Percentiles rank a stretch among this genome's conserved stretches.
Conservation (phyloP, 35 echinoderm and acorn worm genomes). For the Nesometra sesokonis region DNA sequence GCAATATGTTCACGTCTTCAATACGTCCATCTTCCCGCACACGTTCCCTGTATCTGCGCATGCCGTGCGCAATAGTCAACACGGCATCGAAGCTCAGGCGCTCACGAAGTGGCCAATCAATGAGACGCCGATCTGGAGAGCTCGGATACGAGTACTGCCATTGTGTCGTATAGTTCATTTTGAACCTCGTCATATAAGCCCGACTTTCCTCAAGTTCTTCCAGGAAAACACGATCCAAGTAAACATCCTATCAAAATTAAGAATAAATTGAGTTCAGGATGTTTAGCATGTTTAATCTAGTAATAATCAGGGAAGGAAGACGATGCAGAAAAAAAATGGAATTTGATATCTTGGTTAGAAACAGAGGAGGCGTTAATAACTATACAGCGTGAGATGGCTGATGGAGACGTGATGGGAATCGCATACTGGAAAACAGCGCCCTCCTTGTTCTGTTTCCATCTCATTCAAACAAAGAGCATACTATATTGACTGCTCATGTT, state of each 20-base stretch:
- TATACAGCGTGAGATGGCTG: no score
- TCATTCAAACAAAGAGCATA: no score
- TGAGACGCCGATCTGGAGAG: conserved; percentile 16
- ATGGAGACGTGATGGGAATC: no score
- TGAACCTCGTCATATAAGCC: conserved; percentile 77
- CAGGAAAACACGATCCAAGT: conserved; percentile 29
- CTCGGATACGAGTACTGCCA: conserved; percentile 59
- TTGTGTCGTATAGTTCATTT: conserved; percentile 86
- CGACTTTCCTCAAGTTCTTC: conserved; percentile 58
- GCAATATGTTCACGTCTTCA: conserved; percentile 41
- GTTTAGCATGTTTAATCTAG: no score
- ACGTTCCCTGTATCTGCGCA: conserved; percentile 53
- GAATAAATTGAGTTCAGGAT: not conserved
- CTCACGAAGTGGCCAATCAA: conserved; percentile 55
- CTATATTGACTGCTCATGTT: no score
- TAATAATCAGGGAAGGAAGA: no score
- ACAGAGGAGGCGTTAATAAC: no score
- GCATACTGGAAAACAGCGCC: no score
- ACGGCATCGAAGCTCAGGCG: conserved; percentile 71
- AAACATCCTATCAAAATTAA: not conserved
- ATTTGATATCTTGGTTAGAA: no score
- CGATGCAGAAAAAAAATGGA: no score
- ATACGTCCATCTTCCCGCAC: not conserved
- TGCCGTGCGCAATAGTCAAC: conserved; percentile 58
- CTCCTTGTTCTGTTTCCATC: no score